phyloP scores from a whole-genome alignment of 2,888 invertebrate genomes.

The Macaria liturata region DNA sequence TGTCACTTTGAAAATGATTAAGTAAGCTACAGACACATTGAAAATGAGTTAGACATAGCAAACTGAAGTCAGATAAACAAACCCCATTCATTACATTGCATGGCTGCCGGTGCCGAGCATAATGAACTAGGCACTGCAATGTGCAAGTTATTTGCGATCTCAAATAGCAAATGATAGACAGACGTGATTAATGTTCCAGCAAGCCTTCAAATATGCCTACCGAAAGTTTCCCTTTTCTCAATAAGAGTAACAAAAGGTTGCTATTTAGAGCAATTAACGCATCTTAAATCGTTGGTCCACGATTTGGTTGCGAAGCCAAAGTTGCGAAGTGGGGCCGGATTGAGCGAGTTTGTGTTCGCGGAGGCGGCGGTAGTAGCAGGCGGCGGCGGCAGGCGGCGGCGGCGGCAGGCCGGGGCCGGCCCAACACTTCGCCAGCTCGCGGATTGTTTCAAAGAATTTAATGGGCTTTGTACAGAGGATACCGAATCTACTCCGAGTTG shows the following conservation, averaged over 20 bases:
- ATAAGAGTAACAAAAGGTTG: background rate
- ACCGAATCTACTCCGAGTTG: conserved; percentile 25
- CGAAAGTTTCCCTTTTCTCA: no score
- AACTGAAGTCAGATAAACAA: no score
- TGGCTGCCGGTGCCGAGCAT: conserved; percentile 19
- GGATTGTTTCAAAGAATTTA: conserved; percentile 61
- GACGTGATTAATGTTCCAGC: no score
- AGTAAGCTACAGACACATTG: no score
- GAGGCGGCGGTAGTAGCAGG: conserved; percentile 37
- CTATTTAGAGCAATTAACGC: conserved; percentile 18
- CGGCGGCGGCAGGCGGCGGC: background rate
- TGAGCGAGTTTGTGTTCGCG: conserved; percentile 12
- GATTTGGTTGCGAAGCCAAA: conserved; percentile 28
- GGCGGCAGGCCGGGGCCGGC: no score
- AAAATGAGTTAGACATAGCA: no score
- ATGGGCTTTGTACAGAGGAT: conserved; percentile 41
- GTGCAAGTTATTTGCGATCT: conserved; percentile 20
- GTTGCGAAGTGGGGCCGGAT: background rate
- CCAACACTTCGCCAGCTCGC: conserved; percentile 16
- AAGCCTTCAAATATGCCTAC: no score
- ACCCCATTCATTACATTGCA: conserved; percentile 23
- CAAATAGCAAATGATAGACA: no score
- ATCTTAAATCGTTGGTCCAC: conserved; percentile 8
- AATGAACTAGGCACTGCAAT: conserved; percentile 19
- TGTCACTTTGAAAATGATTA: no score